These are phyloP conservation scores for Sminthurides bifidus DNA, from an alignment of 1,140 invertebrate species.

Conservation along the genomic window DNA sequence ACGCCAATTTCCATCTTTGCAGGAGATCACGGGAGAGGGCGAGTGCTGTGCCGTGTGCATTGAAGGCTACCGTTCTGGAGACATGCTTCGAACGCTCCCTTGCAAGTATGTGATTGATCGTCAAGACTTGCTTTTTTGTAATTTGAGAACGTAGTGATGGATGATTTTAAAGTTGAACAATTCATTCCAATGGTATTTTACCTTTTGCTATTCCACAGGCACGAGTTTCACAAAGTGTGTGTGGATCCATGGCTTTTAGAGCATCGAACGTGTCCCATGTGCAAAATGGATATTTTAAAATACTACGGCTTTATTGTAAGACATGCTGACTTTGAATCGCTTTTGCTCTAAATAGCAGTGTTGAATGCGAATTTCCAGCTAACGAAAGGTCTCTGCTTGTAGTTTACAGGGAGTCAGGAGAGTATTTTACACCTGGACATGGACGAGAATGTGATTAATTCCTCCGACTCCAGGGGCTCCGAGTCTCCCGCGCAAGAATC, in stretches of 20 bases:
- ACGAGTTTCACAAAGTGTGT: slow-evolving; percentile 85
- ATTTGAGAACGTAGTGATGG: no score
- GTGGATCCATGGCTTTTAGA: slow-evolving; percentile 90
- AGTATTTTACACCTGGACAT: slow-evolving; percentile 58
- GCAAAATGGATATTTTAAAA: slow-evolving; percentile 86
- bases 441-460: slow-evolving; percentile 40
- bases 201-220: no score
- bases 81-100: slow-evolving; percentile 69
- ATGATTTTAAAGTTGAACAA: no score
- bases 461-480: slow-evolving; percentile 24
- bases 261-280: slow-evolving; percentile 87
- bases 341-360: no score
- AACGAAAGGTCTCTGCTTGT: no score
- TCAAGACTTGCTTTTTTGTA: no score
- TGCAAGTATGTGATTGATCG: slow-evolving; percentile 58
- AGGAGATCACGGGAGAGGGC: slow-evolving; percentile 63
- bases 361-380: no score
- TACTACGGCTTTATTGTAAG: slow-evolving; percentile 77
- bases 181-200: no score
- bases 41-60: slow-evolving; percentile 89
- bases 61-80: slow-evolving; percentile 70
- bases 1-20: slow-evolving; percentile 31
- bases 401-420: slow-evolving; percentile 68
- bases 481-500: slow-evolving; percentile 19
- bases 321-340: no score